These are phyloP conservation scores for Anneissia japonica DNA, from an alignment of 35 echinoderm and acorn worm species.

Conservation along the genomic window DNA sequence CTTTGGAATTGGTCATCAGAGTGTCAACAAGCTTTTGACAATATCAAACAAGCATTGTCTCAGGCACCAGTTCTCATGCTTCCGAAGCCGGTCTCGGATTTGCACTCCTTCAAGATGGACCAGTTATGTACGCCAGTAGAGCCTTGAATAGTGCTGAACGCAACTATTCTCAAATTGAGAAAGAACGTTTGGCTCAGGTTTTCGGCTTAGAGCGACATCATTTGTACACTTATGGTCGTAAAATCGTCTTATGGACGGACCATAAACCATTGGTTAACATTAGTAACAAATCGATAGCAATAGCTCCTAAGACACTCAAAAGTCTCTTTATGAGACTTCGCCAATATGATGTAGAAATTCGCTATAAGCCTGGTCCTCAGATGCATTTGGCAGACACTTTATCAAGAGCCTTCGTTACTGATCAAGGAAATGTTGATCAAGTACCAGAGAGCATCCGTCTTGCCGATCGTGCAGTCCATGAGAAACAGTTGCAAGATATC, in stretches of 20 bases:
- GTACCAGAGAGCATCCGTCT: no score
- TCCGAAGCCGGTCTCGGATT: constrained; percentile 36
- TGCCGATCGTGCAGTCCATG: no score
- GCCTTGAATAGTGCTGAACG: constrained; percentile 56
- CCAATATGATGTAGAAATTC: constrained; percentile 25
- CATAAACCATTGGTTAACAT: constrained; percentile 68
- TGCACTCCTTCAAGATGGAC: constrained; percentile 40
- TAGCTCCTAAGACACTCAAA: constrained; percentile 57
- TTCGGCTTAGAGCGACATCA: constrained; percentile 60
- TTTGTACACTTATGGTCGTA: constrained; percentile 45
- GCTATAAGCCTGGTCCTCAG: no score
- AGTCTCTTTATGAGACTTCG: background rate
- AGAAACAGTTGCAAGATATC: no score
- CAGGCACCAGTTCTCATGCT: constrained; percentile 45
- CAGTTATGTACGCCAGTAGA: constrained; percentile 44
- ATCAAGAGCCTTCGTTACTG: no score
- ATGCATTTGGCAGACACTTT: no score
- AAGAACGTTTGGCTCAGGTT: constrained; percentile 51
- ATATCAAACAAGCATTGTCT: constrained; percentile 28
- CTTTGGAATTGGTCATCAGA: constrained; percentile 33
- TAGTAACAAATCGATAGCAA: constrained; percentile 32
- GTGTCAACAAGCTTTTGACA: constrained; percentile 28
- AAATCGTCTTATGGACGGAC: constrained; percentile 48
- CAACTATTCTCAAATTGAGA: constrained; percentile 58
- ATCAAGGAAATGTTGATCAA: no score